phyloP scores from a whole-genome alignment of 2,113 vertebrate species.

The Tragelaphus imberbis region DNA sequence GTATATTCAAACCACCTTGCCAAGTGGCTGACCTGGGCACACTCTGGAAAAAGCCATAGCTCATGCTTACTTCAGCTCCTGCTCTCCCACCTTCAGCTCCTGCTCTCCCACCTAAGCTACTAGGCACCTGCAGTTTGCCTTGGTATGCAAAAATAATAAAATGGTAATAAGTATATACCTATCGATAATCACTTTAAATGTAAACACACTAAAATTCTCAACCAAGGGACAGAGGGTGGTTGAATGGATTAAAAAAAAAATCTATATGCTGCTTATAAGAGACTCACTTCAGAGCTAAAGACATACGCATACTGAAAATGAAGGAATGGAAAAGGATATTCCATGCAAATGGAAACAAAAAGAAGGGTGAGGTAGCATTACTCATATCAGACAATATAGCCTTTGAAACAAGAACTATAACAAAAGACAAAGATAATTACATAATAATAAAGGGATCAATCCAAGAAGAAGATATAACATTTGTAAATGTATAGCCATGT shows the following conservation, averaged over 20 bases:
- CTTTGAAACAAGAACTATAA: background rate
- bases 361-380: background rate
- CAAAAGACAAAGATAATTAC: background rate
- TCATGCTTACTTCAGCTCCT: background rate
- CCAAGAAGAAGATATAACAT: background rate
- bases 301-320: background rate
- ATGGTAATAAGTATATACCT: background rate
- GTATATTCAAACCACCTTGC: background rate
- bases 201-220: background rate
- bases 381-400: background rate
- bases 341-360: background rate
- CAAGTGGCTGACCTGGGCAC: background rate
- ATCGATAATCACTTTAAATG: background rate
- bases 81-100: background rate
- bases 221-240: background rate
- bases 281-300: background rate
- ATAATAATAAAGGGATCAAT: background rate
- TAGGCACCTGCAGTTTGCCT: background rate
- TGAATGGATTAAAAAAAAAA: background rate
- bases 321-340: background rate
- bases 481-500: background rate
- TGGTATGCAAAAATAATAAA: background rate
- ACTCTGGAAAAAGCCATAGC: background rate
- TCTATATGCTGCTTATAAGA: background rate
- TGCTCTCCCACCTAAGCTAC: background rate